phyloP scores from a whole-genome alignment of 1,140 invertebrate species.

The Sinella curviseta region DNA sequence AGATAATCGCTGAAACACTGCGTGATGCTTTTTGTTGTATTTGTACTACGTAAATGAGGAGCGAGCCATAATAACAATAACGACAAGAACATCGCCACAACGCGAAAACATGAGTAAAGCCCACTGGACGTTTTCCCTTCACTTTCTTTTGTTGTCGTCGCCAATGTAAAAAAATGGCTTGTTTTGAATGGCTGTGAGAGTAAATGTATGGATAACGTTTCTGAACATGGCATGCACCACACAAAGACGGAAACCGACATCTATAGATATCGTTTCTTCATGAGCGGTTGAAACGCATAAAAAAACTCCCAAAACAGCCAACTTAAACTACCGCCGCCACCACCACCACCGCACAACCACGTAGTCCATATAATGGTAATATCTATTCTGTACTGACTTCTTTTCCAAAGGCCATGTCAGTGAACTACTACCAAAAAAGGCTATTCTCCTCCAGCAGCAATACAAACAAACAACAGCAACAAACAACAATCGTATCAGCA shows the following conservation, averaged over 20 bases:
- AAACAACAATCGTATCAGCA: neutral
- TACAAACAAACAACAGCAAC: neutral
- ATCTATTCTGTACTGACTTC: neutral
- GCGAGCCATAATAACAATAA: neutral
- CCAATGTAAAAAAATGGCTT: neutral
- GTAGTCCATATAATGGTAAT: neutral
- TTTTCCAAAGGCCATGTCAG: neutral
- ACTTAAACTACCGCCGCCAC: neutral
- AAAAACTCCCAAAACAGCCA: neutral
- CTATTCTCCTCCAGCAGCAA: too few relatives aligned
- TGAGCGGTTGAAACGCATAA: neutral
- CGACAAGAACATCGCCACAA: neutral
- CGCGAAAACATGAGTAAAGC: neutral
- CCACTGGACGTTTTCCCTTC: neutral
- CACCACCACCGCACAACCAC: too few relatives aligned
- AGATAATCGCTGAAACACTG: slow-evolving; percentile 22
- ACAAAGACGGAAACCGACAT: neutral
- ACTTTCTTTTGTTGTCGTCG: neutral
- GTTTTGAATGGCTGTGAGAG: neutral
- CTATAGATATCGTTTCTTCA: neutral
- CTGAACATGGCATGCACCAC: neutral
- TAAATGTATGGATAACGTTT: neutral
- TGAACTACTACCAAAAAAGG: neutral
- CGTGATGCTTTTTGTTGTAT: neutral
- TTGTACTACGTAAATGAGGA: neutral